Percentiles rank a stretch among this genome's conserved stretches.
These are phyloP conservation scores for Gymnothorax javanicus DNA, from an alignment of 2,797 vertebrate genomes.

Conservation along the genomic window DNA sequence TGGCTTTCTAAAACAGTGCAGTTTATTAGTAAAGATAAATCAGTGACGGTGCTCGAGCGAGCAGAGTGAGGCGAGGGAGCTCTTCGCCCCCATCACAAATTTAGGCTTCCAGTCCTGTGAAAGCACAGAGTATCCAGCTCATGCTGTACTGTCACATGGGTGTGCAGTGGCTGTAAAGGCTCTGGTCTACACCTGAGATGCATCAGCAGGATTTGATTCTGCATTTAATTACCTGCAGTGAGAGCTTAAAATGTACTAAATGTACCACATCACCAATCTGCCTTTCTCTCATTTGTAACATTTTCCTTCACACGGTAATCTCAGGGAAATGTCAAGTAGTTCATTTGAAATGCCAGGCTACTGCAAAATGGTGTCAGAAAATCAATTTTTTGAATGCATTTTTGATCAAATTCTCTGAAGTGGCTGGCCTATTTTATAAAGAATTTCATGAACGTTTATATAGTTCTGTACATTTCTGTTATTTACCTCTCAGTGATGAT, in stretches of 20 bases:
- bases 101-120: not conserved
- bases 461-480: not conserved
- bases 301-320: not conserved
- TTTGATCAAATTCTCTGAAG: not conserved
- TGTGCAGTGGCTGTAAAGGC: not conserved
- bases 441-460: not conserved
- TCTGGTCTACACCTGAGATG: not conserved
- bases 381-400: not conserved
- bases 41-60: not conserved
- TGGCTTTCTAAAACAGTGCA: not conserved
- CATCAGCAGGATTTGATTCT: not conserved
- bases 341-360: not conserved
- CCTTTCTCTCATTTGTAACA: not conserved
- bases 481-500: not conserved
- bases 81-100: not conserved
- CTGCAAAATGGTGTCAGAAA: not conserved
- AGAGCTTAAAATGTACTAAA: not conserved
- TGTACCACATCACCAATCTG: not conserved
- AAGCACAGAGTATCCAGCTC: not conserved
- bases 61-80: not conserved
- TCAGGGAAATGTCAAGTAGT: not conserved
- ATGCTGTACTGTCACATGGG: not conserved
- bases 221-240: not conserved
- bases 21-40: not conserved
- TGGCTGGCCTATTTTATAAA: not conserved